Percentiles rank a stretch among this genome's conserved stretches.
These are phyloP conservation scores for Tauraco erythrolophus DNA, from an alignment of 2,113 vertebrate species.

Conservation along the genomic window DNA sequence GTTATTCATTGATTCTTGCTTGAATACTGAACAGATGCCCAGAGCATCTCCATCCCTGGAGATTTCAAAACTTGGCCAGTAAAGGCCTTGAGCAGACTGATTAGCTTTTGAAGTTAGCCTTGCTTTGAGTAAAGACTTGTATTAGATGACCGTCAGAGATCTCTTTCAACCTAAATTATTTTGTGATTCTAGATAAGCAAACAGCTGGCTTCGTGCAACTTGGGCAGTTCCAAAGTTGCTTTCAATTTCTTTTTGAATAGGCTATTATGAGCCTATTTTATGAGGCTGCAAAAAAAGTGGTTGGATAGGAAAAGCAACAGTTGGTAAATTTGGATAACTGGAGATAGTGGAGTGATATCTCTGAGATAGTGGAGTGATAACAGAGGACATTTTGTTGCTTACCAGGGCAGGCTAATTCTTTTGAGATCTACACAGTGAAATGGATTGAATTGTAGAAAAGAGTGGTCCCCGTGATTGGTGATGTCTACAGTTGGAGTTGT, in stretches of 20 bases:
- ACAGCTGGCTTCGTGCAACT: neutral
- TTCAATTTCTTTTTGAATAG: neutral
- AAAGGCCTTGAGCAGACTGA: neutral
- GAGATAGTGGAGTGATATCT: neutral
- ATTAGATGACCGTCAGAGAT: neutral
- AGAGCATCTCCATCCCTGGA: neutral
- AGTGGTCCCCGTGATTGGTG: neutral
- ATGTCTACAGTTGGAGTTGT: neutral
- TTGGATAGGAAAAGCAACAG: neutral
- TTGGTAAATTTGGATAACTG: neutral
- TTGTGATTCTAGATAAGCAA: neutral
- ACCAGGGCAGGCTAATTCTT: neutral
- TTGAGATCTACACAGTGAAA: neutral
- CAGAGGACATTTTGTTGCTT: neutral
- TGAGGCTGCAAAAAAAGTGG: neutral
- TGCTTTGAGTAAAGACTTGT: neutral
- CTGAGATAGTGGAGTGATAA: neutral
- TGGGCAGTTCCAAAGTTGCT: neutral
- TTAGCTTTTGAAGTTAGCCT: neutral
- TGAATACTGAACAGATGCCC: neutral
- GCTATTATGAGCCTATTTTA: neutral
- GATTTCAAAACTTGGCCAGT: neutral
- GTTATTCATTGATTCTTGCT: neutral
- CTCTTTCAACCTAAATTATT: neutral
- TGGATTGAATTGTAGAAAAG: neutral